Base-by-base conservation (phyloP, 92 coral and sea anemone species). In the Palythoa grandis region DNA sequence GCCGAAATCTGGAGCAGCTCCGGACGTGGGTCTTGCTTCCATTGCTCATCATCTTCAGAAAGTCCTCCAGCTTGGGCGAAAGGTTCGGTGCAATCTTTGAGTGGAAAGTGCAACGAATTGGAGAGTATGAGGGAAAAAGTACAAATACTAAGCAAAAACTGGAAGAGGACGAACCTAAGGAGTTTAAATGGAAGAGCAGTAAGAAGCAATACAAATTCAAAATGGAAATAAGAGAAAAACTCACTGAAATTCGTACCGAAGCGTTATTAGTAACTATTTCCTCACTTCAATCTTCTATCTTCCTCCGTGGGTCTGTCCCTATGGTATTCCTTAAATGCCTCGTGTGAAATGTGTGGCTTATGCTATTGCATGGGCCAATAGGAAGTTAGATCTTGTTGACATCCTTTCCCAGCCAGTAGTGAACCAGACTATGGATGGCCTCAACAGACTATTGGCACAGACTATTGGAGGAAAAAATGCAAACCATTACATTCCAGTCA, bases 291-390 rank as follows among this genome's bases (percentile, higher is more conserved):
- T n/a, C n/a, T n/a, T n/a, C n/a, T n/a, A n/a, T n/a, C n/a, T n/a
- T n/a, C n/a, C n/a, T n/a, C n/a, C n/a, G n/a, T n/a, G n/a, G n/a
- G n/a, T n/a, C n/a, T n/a, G n/a, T n/a, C n/a, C n/a, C n/a, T n/a
- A n/a, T n/a, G n/a, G n/a, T n/a, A n/a, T n/a, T n/a, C n/a, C n/a
- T n/a, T n/a, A n/a, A n/a, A n/a, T n/a, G n/a, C n/a, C n/a, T n/a
- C n/a, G n/a, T n/a, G n/a, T n/a, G n/a, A n/a, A n/a, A n/a, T n/a
- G n/a, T n/a, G n/a, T n/a, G n/a, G n/a, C 23, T 52, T 90, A 90
- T 82, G 89, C 87, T 58, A 80, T 86, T 61, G 82, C 83, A 23
- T 90, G 89, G 92, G 67, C 54, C 58, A 89, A 90, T 57, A 23
- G 85, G 68, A 90, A 80, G 87, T 83, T 52, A 74, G 76, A 70